Conservation (phyloP, 2,797 vertebrate genomes). For the Epinephelus malabaricus region DNA sequence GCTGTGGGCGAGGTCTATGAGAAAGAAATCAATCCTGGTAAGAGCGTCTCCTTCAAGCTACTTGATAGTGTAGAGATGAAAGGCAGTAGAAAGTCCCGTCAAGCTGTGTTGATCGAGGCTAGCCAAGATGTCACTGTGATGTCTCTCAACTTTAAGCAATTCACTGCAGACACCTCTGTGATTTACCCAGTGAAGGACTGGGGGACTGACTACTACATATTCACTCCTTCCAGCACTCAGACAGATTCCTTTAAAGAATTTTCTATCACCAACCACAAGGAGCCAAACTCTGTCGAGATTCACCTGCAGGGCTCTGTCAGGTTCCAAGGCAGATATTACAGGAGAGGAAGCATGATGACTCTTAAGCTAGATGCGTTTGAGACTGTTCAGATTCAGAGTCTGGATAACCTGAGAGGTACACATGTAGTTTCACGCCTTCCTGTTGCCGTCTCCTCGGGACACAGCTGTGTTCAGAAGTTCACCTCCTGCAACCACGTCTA, state of each 20-base stretch:
- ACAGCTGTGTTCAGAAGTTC: slow-evolving; percentile 76
- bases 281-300: slow-evolving; percentile 58
- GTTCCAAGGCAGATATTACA: slow-evolving; percentile 65
- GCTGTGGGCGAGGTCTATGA: slow-evolving; percentile 41
- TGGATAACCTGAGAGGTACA: slow-evolving; percentile 74
- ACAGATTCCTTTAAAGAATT: slow-evolving; percentile 73
- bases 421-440: slow-evolving; percentile 69
- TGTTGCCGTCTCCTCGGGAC: slow-evolving; percentile 78
- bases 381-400: slow-evolving; percentile 79
- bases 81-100: slow-evolving; percentile 45
- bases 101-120: slow-evolving; percentile 66
- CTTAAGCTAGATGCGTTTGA: slow-evolving; percentile 74
- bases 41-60: slow-evolving; percentile 57
- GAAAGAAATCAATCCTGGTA: slow-evolving; percentile 52
- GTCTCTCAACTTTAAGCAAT: slow-evolving; percentile 70
- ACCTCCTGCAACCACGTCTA: slow-evolving; percentile 78
- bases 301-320: slow-evolving; percentile 56
- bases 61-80: slow-evolving; percentile 65
- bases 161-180: slow-evolving; percentile 70
- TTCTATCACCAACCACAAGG: slow-evolving; percentile 72
- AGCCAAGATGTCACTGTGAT: slow-evolving; percentile 68
- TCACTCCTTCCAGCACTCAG: slow-evolving; percentile 69
- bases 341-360: slow-evolving; percentile 56
- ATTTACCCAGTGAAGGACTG: slow-evolving; percentile 73
- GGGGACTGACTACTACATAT: slow-evolving; percentile 77